Evolutionary conservation across 2,888 invertebrate genomes (phyloP).

Genomic region (Drosophila tripunctata): DNA sequence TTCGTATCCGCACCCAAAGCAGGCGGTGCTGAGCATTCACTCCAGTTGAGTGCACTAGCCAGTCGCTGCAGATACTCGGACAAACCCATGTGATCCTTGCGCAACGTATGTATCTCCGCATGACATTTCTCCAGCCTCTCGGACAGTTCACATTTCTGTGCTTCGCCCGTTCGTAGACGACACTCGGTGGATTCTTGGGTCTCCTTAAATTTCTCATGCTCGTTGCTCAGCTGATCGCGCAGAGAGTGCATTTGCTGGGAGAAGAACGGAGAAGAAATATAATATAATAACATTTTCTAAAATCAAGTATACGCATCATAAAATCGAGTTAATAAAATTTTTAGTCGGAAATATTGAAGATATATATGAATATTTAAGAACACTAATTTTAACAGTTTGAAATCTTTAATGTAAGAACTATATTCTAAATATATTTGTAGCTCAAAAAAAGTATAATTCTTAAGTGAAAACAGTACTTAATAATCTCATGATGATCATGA

Average conservation of each 20-base stretch:
- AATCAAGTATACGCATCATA: no score
- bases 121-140: constrained; percentile 91
- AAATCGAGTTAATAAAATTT: no score
- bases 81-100: constrained; percentile 84
- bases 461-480: no score
- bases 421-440: no score
- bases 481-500: no score
- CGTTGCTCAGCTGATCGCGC: constrained; percentile 90
- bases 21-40: constrained; percentile 83
- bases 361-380: no score
- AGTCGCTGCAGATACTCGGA: constrained; percentile 93
- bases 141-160: constrained; percentile 89
- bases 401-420: no score
- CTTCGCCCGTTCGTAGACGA: constrained; percentile 87
- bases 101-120: constrained; percentile 89
- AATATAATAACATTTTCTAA: no score
- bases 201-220: constrained; percentile 88
- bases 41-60: constrained; percentile 89
- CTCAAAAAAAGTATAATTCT: no score
- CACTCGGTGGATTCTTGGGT: constrained; percentile 87
- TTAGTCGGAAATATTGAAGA: no score
- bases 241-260: constrained; percentile 90
- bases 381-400: no score
- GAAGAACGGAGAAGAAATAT: no score
- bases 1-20: constrained; percentile 83